These are phyloP conservation scores for Enteromius trimaculatus DNA, from an alignment of 2,797 vertebrate genomes.

Conservation along the genomic window DNA sequence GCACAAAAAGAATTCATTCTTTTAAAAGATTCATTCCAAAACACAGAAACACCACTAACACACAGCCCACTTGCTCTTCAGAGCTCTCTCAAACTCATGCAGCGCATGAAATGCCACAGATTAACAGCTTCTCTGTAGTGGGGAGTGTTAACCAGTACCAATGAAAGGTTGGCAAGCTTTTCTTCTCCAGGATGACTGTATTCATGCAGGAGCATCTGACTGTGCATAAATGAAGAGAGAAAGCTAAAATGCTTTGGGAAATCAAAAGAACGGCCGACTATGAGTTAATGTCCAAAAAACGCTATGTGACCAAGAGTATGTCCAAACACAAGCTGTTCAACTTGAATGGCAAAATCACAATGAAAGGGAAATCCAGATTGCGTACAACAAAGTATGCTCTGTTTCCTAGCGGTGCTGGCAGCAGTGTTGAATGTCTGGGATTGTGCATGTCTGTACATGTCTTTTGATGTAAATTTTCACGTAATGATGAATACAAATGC, in stretches of 20 bases:
- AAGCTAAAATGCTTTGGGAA: slow-evolving; percentile 17
- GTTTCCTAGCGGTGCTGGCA: background rate
- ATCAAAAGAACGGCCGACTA: background rate
- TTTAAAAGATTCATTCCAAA: background rate
- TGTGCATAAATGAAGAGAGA: slow-evolving; percentile 26
- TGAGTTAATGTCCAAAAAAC: background rate
- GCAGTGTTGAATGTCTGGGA: background rate
- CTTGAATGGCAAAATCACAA: background rate
- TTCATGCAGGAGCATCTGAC: slow-evolving; percentile 21
- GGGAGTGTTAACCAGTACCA: slow-evolving; percentile 35
- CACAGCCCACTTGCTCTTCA: slow-evolving; percentile 17
- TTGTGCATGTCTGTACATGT: slow-evolving; percentile 5
- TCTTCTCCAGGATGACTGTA: slow-evolving; percentile 5
- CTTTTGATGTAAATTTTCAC: background rate
- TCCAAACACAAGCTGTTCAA: slow-evolving; percentile 12
- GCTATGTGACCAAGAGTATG: background rate
- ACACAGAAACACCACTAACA: background rate
- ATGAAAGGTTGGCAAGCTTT: slow-evolving; percentile 29
- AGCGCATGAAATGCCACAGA: slow-evolving; percentile 33
- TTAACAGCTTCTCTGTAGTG: slow-evolving; percentile 29
- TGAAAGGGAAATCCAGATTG: background rate
- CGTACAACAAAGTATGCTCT: background rate
- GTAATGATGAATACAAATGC: slow-evolving; percentile 5
- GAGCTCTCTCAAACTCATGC: background rate
- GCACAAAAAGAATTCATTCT: background rate